Percentiles rank a stretch among this genome's conserved stretches.
Conservation (phyloP, 2,888 invertebrate genomes). For the Limnephilus auricula region DNA sequence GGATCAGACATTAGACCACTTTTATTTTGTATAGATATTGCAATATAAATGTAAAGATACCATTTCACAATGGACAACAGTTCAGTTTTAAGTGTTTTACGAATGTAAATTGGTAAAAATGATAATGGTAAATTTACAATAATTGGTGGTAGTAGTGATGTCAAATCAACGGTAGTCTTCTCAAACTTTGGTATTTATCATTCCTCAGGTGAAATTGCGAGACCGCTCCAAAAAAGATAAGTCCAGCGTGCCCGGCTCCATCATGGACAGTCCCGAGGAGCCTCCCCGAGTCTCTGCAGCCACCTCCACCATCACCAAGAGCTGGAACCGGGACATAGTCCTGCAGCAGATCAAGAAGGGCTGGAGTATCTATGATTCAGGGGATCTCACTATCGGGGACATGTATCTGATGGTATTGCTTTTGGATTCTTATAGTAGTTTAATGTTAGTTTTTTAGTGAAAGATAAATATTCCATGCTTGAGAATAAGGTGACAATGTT, state of each 20-base stretch:
- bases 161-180: no score
- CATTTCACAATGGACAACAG: neutral
- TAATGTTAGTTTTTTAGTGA: no score
- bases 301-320: slow-evolving; percentile 51
- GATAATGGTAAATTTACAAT: no score
- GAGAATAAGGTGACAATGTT: no score
- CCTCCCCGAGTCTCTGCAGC: neutral
- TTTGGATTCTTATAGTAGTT: neutral
- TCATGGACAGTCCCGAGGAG: slow-evolving; percentile 58
- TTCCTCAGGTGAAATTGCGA: slow-evolving; percentile 64
- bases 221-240: slow-evolving; percentile 45
- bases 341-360: slow-evolving; percentile 79
- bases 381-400: slow-evolving; percentile 91
- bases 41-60: neutral
- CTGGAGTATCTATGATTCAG: slow-evolving; percentile 88
- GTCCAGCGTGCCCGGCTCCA: slow-evolving; percentile 20
- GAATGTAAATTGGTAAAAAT: no score
- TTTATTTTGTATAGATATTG: neutral
- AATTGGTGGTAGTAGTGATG: no score
- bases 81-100: neutral
- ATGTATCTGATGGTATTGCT: slow-evolving; percentile 87
- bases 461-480: no score
- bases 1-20: neutral
- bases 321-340: slow-evolving; percentile 71
- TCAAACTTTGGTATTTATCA: neutral